A percentile compares a stretch with the other conserved stretches of the same genome.
phyloP scores from a whole-genome alignment of 2,797 vertebrate species.

The Sebastes iracundus region DNA sequence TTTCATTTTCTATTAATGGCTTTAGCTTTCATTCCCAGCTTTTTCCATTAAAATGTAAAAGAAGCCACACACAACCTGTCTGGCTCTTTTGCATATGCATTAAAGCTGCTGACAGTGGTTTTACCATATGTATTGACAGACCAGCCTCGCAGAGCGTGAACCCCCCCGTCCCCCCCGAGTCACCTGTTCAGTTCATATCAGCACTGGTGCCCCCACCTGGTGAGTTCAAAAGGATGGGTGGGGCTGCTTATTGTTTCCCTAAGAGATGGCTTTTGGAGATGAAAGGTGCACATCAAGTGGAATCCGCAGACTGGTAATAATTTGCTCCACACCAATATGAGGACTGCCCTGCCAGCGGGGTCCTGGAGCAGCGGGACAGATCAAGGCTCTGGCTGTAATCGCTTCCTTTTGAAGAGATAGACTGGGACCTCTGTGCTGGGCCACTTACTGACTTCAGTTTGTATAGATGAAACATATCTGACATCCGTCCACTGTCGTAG shows the following conservation, averaged over 20 bases:
- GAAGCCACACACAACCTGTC: conserved; percentile 39
- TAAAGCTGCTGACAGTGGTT: conserved; percentile 44
- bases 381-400: conserved; percentile 50
- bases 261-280: conserved; percentile 66
- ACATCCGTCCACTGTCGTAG: background rate
- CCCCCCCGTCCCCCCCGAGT: background rate
- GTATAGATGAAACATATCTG: conserved; percentile 36
- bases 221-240: conserved; percentile 53
- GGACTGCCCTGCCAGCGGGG: conserved; percentile 44
- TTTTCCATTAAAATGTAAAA: conserved; percentile 72
- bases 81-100: conserved; percentile 54
- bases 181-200: conserved; percentile 48
- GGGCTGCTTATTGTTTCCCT: conserved; percentile 59
- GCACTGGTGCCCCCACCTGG: conserved; percentile 58
- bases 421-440: background rate
- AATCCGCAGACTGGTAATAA: conserved; percentile 49
- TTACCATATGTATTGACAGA: conserved; percentile 36
- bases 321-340: conserved; percentile 38
- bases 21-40: conserved; percentile 55
- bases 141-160: conserved; percentile 1
- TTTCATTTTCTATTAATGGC: conserved; percentile 39
- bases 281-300: conserved; percentile 67
- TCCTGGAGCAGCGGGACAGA: conserved; percentile 26
- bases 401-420: conserved; percentile 55
- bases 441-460: conserved; percentile 42